Base-by-base conservation (phyloP, 2,113 vertebrate genomes). In the Anguilla rostrata region DNA sequence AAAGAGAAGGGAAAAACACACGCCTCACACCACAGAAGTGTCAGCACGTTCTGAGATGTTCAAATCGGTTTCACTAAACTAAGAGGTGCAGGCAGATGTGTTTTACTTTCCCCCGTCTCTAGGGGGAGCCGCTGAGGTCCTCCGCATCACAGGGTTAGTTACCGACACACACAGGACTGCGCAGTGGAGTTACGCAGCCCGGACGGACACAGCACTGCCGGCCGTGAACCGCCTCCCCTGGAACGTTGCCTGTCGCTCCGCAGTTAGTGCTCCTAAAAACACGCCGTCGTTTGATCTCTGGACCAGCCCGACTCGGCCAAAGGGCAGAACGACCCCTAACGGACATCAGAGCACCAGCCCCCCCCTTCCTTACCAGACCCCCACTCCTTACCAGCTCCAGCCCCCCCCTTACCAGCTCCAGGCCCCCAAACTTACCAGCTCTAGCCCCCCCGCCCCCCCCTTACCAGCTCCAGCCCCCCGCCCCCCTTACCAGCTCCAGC, bases 401-500 rank as follows among this genome's bases (percentile, higher is more conserved):
- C 97, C 97, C 91, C n/a, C n/a, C n/a, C n/a, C n/a, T n/a, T n/a
- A n/a, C n/a, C n/a, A n/a, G n/a, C n/a, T n/a, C n/a, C n/a, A n/a
- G n/a, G n/a, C n/a, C n/a, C n/a, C n/a, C n/a, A n/a, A n/a, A n/a
- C n/a, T n/a, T n/a, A n/a, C n/a, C n/a, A n/a, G n/a, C n/a, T n/a
- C n/a, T n/a, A n/a, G n/a, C n/a, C n/a, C n/a, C n/a, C n/a, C n/a
- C n/a, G n/a, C n/a, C n/a, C n/a, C n/a, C n/a, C n/a, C n/a, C n/a
- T n/a, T n/a, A n/a, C n/a, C n/a, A n/a, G n/a, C n/a, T n/a, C n/a
- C n/a, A n/a, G n/a, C n/a, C n/a, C n/a, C n/a, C n/a, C n/a, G n/a
- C n/a, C n/a, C n/a, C n/a, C 43, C 96, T 96, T 93, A 98, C 97
- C 97, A 98, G 93, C 95, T 97, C 97, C 97, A 98, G 86, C 97